phyloP scores from a whole-genome alignment of 2,113 vertebrate species.

The Pelecanoides urinatrix region DNA sequence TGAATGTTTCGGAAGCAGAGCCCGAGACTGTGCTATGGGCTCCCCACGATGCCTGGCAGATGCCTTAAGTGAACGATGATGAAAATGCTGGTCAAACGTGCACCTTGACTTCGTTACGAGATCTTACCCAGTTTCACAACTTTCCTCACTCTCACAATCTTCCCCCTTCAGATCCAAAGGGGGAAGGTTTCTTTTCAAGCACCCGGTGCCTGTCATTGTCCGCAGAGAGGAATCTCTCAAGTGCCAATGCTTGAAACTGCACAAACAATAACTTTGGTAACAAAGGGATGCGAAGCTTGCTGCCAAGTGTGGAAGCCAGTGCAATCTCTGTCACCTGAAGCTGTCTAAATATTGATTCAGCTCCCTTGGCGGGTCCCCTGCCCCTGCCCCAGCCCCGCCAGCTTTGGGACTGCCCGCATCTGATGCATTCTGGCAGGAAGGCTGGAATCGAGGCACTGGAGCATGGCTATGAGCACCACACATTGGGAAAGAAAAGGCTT shows the following conservation, averaged over 20 bases:
- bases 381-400: background rate
- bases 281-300: constrained; percentile 1
- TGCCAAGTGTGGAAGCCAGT: background rate
- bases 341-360: constrained; percentile 45
- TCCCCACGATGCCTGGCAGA: background rate
- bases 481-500: background rate
- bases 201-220: background rate
- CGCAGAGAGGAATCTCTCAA: constrained; percentile 29
- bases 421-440: constrained; percentile 22
- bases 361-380: background rate
- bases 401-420: background rate
- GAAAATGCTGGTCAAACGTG: background rate
- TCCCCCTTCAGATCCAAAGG: background rate
- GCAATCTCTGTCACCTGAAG: background rate
- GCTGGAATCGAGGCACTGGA: background rate
- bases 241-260: constrained; percentile 23
- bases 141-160: background rate
- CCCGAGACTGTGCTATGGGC: rapidly evolving
- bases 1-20: background rate
- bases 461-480: background rate
- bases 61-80: background rate
- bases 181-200: background rate
- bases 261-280: constrained; percentile 46
- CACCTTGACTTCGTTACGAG: background rate
- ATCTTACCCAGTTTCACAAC: background rate